Evolutionary conservation across 2,888 invertebrate species (phyloP).

Genomic region (Drosophila borealis): DNA sequence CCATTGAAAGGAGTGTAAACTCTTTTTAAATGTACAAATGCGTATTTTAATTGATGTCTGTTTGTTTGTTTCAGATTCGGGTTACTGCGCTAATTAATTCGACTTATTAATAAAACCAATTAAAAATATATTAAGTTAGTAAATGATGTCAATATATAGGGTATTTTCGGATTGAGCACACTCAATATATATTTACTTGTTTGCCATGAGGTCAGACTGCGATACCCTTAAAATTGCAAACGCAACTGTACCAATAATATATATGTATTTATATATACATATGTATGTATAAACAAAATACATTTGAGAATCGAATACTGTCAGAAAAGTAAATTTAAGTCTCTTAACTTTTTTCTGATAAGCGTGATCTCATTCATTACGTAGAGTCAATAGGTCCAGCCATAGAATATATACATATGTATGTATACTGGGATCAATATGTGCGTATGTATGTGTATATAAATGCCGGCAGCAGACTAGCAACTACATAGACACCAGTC

Average conservation of each 20-base stretch:
- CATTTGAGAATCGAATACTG: not conserved
- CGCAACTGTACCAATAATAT: constrained; percentile 31
- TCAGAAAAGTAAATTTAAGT: not conserved
- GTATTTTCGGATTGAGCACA: constrained; percentile 20
- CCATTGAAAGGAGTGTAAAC: no score
- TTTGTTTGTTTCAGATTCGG: not conserved
- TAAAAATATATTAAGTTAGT: not conserved
- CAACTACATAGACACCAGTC: not conserved
- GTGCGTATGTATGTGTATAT: not conserved
- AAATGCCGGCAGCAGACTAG: constrained; percentile 14
- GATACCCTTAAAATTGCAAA: constrained; percentile 29
- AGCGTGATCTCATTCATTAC: not conserved
- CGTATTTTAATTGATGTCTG: not conserved
- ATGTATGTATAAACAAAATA: not conserved
- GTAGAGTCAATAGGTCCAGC: constrained; percentile 9
- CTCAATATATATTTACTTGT: not conserved
- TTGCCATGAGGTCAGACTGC: constrained; percentile 40
- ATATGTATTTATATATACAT: not conserved
- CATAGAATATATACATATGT: not conserved
- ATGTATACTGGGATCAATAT: not conserved
- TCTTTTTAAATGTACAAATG: not conserved
- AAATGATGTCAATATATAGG: not conserved
- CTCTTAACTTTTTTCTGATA: not conserved
- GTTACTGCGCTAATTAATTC: no score
- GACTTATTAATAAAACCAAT: not conserved